phyloP scores from a whole-genome alignment of 2,797 vertebrate genomes.

The Typhlichthys eigenmanni region DNA sequence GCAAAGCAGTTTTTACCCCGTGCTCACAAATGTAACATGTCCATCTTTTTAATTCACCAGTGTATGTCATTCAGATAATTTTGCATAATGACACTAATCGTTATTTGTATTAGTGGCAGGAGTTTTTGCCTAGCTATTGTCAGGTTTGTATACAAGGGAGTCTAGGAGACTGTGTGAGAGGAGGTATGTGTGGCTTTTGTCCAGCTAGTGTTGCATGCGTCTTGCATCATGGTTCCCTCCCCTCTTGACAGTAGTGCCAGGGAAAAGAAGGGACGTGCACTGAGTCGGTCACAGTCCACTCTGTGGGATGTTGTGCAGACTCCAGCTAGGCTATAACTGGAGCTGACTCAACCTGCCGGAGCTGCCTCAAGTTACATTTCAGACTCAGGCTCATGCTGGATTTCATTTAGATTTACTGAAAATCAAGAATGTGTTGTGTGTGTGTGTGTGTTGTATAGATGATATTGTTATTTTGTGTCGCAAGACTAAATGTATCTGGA shows the following conservation, averaged over 20 bases:
- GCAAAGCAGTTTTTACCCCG: slow-evolving; percentile 13
- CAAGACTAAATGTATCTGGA: too few relatives aligned
- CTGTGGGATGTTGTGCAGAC: slow-evolving; percentile 38
- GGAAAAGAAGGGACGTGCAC: slow-evolving; percentile 42
- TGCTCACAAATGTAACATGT: slow-evolving; percentile 4
- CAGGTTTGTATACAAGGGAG: background rate
- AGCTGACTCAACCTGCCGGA: slow-evolving; percentile 36
- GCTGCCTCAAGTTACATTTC: slow-evolving; percentile 47
- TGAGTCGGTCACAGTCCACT: slow-evolving; percentile 37
- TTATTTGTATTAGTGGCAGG: slow-evolving; percentile 23
- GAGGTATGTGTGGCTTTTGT: slow-evolving; percentile 53
- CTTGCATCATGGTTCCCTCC: slow-evolving; percentile 76
- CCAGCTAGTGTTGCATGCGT: slow-evolving; percentile 71
- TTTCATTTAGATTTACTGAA: background rate
- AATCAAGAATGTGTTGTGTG: background rate
- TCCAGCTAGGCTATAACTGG: slow-evolving; percentile 46
- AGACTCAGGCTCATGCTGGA: slow-evolving; percentile 27
- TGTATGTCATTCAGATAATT: slow-evolving; percentile 29
- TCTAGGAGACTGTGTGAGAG: slow-evolving; percentile 14
- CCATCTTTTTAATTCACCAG: slow-evolving; percentile 33
- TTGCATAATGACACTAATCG: slow-evolving; percentile 22
- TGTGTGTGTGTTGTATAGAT: background rate
- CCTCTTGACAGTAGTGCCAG: slow-evolving; percentile 44
- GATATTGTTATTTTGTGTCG: too few relatives aligned
- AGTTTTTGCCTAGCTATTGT: slow-evolving; percentile 5